phyloP scores from a whole-genome alignment of 2,888 invertebrate species.

The Aleiodes alternator region DNA sequence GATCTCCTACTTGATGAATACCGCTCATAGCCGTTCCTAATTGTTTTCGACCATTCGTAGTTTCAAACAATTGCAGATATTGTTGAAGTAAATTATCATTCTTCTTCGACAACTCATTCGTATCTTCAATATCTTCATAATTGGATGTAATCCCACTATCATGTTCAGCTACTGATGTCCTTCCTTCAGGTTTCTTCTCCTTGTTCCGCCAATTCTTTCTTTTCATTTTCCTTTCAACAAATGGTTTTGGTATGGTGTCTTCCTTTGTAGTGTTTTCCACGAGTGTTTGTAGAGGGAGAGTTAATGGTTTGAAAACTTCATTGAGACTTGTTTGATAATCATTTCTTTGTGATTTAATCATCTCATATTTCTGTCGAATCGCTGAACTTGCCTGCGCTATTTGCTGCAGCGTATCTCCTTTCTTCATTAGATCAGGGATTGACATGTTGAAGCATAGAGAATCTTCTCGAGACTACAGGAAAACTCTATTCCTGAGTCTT shows the following conservation, averaged over 20 bases:
- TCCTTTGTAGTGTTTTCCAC: no score
- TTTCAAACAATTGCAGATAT: not conserved
- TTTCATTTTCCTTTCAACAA: no score
- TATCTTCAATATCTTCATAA: no score
- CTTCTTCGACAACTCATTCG: not conserved
- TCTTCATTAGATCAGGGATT: slow-evolving; percentile 2
- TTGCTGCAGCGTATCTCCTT: slow-evolving; percentile 26
- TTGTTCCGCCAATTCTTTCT: slow-evolving; percentile 1
- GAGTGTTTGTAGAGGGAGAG: slow-evolving; percentile 20
- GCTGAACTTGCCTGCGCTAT: slow-evolving; percentile 4
- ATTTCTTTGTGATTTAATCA: not conserved
- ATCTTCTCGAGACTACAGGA: not conserved
- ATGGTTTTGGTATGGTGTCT: no score
- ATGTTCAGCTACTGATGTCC: slow-evolving; percentile 23
- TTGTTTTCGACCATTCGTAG: slow-evolving; percentile 42
- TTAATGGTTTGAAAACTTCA: slow-evolving; percentile 30
- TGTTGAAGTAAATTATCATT: not conserved
- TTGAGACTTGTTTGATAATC: no score
- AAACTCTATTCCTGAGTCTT: not conserved
- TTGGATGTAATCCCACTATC: slow-evolving; percentile 9
- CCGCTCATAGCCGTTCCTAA: slow-evolving; percentile 63
- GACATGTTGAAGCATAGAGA: slow-evolving; percentile 35
- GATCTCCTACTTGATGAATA: slow-evolving; percentile 68
- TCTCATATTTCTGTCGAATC: slow-evolving; percentile 35
- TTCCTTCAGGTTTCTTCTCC: slow-evolving; percentile 40